phyloP scores from a whole-genome alignment of 1,140 invertebrate genomes.

The Zophobas atratus region DNA sequence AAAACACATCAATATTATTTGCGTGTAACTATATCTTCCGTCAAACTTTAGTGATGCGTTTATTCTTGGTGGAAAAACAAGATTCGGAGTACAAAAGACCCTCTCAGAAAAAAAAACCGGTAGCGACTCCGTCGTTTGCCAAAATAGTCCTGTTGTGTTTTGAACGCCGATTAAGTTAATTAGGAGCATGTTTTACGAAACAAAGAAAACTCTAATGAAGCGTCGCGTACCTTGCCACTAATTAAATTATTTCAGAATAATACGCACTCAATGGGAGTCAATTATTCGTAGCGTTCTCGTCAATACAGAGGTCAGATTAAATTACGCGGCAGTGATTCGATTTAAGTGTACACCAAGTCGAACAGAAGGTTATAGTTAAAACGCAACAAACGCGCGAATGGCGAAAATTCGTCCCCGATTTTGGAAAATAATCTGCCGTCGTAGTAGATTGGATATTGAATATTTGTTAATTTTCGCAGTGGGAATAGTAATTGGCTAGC shows the following conservation, averaged over 20 bases:
- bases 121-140: background rate
- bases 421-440: background rate
- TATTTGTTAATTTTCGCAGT: conserved; percentile 29
- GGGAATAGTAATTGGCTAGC: conserved; percentile 31
- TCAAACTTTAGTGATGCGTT: too few species aligned
- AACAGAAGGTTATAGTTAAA: conserved; percentile 14
- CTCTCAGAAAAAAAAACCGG: background rate
- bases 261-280: conserved; percentile 40
- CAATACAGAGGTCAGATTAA: conserved; percentile 37
- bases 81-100: too few species aligned
- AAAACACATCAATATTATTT: too few species aligned
- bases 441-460: conserved; percentile 18
- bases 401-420: background rate
- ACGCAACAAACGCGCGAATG: background rate
- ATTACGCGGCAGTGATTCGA: conserved; percentile 28
- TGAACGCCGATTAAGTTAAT: conserved; percentile 36
- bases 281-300: conserved; percentile 27
- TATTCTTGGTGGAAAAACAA: too few species aligned
- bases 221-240: conserved; percentile 38
- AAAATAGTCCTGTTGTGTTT: conserved; percentile 15
- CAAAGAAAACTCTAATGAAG: conserved; percentile 41
- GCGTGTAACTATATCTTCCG: too few species aligned
- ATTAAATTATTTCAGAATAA: conserved; percentile 41
- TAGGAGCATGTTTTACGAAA: conserved; percentile 33
- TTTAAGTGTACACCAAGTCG: conserved; percentile 15